Evolutionary conservation across 2,113 vertebrate species (phyloP), one percentile per base, ranked within the genome.

Genomic region (Tragulus kanchil): DNA sequence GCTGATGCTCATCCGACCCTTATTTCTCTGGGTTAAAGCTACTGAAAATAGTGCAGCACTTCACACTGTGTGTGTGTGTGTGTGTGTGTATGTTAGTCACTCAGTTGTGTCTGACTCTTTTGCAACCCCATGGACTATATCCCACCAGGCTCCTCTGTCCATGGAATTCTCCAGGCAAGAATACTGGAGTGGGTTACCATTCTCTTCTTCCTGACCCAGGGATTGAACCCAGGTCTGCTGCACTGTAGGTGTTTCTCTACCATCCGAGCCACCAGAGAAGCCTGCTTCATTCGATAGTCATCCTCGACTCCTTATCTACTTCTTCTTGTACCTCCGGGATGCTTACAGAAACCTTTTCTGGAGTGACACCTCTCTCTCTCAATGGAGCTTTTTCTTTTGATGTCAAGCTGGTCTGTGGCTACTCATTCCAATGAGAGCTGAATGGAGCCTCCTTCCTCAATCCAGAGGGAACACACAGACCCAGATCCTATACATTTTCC

Each of bases 331-430:
- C 28, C 11, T 28, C 10, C 1, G 0, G n/a, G 11, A 9, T 31
- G 6, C 21, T 62, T 11, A 77, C 52, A 42, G 1, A 85, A 85
- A 52, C 15, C 54, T 83, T 90, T 85, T 77, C 12, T 16, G 2
- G 5, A n/a, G 69, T 26, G 65, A 87, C 54, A 75, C 61, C 1
- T 77, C 79, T n/a, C 48, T 26, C 42, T 95, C 81, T 54, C 36
- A 82, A 31, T 3, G 50, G 23, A 10, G 48, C 45, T 71, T 14
- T 92, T 78, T 81, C 94, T 90, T 77, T 62, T 11, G 25, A 64
- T 81, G 85, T 58, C 26, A 59, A 58, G 89, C 42, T 12, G 2
- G 25, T 1, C 1, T 3, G 1, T 0, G 0, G 13, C 28, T 50
- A 62, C 14, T 79, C 56, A 0, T 0, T 31, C 56, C 25, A 45